Evolutionary conservation across 2,113 vertebrate species (phyloP).

Genomic region (Strigops habroptila): DNA sequence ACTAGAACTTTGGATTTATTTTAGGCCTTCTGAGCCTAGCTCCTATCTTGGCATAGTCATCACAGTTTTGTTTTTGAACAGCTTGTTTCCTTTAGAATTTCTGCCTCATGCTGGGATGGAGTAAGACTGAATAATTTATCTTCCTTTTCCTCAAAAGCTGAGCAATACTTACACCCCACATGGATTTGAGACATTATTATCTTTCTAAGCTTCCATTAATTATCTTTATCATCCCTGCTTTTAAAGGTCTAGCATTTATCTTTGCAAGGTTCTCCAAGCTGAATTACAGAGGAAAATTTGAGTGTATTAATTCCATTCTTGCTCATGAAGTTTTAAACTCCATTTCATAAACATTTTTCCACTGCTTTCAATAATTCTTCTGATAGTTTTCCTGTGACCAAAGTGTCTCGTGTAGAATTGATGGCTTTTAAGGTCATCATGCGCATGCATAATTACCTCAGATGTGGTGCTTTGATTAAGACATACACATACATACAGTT

Average conservation of each 20-base stretch:
- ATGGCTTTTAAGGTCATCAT: background rate
- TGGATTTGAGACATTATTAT: constrained; percentile 53
- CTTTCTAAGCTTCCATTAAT: constrained; percentile 56
- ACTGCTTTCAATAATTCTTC: background rate
- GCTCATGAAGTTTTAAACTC: constrained; percentile 19
- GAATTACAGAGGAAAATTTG: constrained; percentile 9
- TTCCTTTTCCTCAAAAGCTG: constrained; percentile 57
- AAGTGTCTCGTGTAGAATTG: background rate
- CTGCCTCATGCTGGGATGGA: constrained; percentile 32
- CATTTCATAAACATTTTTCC: constrained; percentile 10
- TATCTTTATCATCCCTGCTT: constrained; percentile 58
- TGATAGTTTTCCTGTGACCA: background rate
- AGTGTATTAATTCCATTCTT: constrained; percentile 18
- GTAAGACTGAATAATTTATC: constrained; percentile 57
- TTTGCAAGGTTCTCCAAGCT: constrained; percentile 34
- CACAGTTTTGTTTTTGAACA: constrained; percentile 55
- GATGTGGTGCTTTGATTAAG: background rate
- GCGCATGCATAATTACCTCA: background rate
- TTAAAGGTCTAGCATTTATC: constrained; percentile 53
- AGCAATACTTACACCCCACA: constrained; percentile 36
- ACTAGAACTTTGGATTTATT: constrained; percentile 8
- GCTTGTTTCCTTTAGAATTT: constrained; percentile 58
- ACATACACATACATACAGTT: background rate
- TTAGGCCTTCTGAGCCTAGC: background rate
- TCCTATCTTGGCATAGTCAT: constrained; percentile 37